Evolutionary conservation across 2,113 vertebrate genomes (phyloP), one percentile per base, ranked within the genome.

Genomic region (Seriola aureovittata): DNA sequence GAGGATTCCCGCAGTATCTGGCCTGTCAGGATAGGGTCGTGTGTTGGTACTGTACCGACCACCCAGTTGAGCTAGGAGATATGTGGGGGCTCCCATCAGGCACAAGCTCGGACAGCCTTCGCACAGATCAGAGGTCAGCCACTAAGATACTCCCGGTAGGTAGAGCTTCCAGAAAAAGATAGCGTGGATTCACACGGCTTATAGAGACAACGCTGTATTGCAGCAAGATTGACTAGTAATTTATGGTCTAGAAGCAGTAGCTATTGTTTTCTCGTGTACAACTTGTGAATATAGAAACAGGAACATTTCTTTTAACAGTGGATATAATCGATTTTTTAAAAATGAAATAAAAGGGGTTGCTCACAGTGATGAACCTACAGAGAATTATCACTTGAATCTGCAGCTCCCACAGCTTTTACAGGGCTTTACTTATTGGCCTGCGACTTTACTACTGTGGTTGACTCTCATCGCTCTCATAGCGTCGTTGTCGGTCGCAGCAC

Each of bases 1-100:
- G 70, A 67, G 46, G 80, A 77, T 82, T 93, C 87, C 87, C 91
- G 89, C 87, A 70, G 69, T 90, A 86, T 88, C 73, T 58, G 32
- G 16, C 57, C 63, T 89, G 80, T 88, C 81, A 89, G 80, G 23
- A 38, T 4, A 66, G 5, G 71, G 64, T 72, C n/a, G 48, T 78
- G 72, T 79, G 67, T 65, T 79, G 21, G 75, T 64, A 81, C 82
- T 80, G 68, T 64, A 78, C 73, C 54, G 82, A 87, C 82, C 88
- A 92, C 80, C 81, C 76, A 84, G 85, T 69, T 23, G 1, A 87
- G 23, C 40, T 2, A 16, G 40, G 66, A 86, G 76, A 89, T 88
- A 84, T 42, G 72, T 25, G 60, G 64, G 40, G 21, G 71, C 74
- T 78, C 17, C 82, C n/a, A 72, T 93, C 78, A 89, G 40, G 36